Conservation (phyloP, 2,113 vertebrate species). For the Gymnorhina tibicen region DNA sequence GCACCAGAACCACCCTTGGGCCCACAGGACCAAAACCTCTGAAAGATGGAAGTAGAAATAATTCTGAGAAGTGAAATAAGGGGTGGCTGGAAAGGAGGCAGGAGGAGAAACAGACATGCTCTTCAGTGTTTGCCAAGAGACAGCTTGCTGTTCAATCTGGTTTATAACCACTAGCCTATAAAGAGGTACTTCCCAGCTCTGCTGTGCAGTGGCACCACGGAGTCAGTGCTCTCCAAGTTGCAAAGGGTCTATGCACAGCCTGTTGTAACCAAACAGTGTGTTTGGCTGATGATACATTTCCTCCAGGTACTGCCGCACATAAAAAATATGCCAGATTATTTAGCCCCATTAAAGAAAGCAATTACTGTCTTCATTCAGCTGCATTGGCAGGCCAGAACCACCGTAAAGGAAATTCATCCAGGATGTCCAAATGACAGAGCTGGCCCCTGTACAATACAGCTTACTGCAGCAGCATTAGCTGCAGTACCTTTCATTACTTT, state of each 20-base stretch:
- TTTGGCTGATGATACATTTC: not conserved
- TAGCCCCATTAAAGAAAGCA: constrained; percentile 52
- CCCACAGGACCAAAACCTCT: not conserved
- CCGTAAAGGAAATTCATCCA: constrained; percentile 35
- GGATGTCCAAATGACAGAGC: constrained; percentile 45
- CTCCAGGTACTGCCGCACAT: constrained; percentile 23
- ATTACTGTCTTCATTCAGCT: constrained; percentile 8
- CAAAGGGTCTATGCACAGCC: not conserved
- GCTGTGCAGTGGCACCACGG: not conserved
- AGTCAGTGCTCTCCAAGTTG: not conserved
- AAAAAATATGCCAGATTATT: constrained; percentile 42
- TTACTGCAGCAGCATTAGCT: constrained; percentile 41
- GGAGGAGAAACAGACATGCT: not conserved
- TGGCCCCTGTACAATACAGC: constrained; percentile 9
- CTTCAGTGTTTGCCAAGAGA: constrained; percentile 25
- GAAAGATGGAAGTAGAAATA: not conserved
- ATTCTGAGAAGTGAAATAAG: not conserved
- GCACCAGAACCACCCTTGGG: not conserved
- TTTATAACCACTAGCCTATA: constrained; percentile 43
- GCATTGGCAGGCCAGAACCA: not conserved
- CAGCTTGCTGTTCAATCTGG: constrained; percentile 43
- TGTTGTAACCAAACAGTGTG: not conserved
- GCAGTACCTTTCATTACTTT: constrained; percentile 16
- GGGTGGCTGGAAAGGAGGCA: not conserved
- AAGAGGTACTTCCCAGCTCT: constrained; percentile 21